phyloP scores from a whole-genome alignment of 1,140 invertebrate genomes.

The Bombus sibiricus region DNA sequence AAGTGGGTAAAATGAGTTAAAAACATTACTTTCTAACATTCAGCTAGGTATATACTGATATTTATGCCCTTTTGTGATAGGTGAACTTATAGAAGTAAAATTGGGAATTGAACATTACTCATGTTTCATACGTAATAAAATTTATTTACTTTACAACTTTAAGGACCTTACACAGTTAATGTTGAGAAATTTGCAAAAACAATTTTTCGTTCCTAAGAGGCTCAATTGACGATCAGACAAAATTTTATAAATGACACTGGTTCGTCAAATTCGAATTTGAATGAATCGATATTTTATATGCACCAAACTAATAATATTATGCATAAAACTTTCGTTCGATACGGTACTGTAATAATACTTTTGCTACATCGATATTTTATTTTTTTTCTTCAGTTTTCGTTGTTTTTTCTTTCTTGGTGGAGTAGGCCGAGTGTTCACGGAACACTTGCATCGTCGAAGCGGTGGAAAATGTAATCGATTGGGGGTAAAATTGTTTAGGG shows the following conservation, averaged over 20 bases:
- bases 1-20: too few species aligned
- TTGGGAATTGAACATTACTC: too few species aligned
- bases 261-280: neutral
- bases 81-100: too few species aligned
- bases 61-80: too few species aligned
- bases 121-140: too few species aligned
- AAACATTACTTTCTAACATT: too few species aligned
- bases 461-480: slow-evolving; percentile 17
- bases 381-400: neutral
- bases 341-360: neutral
- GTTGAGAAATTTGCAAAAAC: too few species aligned
- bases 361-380: slow-evolving; percentile 1
- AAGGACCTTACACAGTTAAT: too few species aligned
- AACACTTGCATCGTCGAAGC: neutral
- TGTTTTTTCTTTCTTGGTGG: neutral
- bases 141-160: too few species aligned
- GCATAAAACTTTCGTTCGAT: neutral
- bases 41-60: too few species aligned
- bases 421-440: neutral
- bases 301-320: neutral
- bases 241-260: neutral
- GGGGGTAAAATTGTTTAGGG: slow-evolving; percentile 13
- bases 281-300: neutral
- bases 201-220: too few species aligned
- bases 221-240: too few species aligned